Evolutionary conservation across 2,113 vertebrate species (phyloP).

Genomic region (Microtus richardsoni): DNA sequence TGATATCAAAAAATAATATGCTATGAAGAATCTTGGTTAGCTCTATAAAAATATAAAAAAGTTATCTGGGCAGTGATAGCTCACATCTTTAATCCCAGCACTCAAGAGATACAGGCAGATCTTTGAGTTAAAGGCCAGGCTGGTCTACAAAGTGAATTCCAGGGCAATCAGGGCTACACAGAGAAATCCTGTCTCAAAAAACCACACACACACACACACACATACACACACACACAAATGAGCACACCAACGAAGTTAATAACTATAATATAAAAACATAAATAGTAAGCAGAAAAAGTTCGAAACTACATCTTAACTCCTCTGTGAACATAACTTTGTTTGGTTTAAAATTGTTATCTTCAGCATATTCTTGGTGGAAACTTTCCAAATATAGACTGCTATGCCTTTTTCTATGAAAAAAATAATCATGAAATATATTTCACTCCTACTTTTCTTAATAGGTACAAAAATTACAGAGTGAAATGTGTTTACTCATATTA

Average conservation of each 20-base stretch:
- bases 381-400: background rate
- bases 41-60: conserved; percentile 58
- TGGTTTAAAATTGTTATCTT: conserved; percentile 20
- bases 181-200: no score
- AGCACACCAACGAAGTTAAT: background rate
- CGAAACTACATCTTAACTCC: background rate
- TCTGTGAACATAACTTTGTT: conserved; percentile 19
- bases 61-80: no score
- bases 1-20: conserved; percentile 51
- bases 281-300: background rate
- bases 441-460: background rate
- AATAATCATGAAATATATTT: conserved; percentile 7
- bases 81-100: no score
- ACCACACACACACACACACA: no score
- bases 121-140: no score
- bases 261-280: background rate
- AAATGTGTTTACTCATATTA: conserved; percentile 21
- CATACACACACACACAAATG: background rate
- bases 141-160: no score
- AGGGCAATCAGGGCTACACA: no score
- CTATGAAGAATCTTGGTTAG: background rate
- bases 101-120: no score
- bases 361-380: background rate
- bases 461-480: background rate
- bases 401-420: conserved; percentile 12